These are phyloP conservation scores for Microhierax caerulescens DNA, from an alignment of 2,797 vertebrate genomes.

Conservation along the genomic window DNA sequence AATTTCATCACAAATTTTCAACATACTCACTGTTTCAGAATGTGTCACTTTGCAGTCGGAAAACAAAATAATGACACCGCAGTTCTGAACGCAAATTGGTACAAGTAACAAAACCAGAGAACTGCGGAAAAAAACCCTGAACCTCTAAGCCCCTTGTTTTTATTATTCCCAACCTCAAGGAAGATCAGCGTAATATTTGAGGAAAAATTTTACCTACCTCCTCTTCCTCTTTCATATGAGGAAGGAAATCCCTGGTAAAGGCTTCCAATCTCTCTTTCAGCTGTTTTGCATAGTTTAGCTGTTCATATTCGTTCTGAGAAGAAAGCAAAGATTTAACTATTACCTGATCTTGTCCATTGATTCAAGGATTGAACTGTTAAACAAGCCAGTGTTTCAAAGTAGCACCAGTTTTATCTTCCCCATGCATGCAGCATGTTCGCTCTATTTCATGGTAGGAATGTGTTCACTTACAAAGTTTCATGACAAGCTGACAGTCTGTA, in stretches of 20 bases:
- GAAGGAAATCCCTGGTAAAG: slow-evolving; percentile 97
- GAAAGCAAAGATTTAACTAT: slow-evolving; percentile 5
- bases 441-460: background rate
- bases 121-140: background rate
- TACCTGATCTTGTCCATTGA: background rate
- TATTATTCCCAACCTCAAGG: background rate
- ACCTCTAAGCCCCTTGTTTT: background rate
- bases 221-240: slow-evolving; percentile 99
- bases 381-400: background rate
- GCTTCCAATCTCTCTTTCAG: slow-evolving; percentile 95
- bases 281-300: slow-evolving; percentile 96
- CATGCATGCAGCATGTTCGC: background rate
- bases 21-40: background rate
- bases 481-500: background rate
- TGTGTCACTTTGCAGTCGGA: background rate
- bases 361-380: background rate
- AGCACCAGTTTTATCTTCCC: background rate
- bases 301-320: slow-evolving; percentile 91
- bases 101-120: background rate
- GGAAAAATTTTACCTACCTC: slow-evolving; percentile 81
- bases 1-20: background rate
- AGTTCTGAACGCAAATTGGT: background rate
- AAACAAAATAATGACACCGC: background rate
- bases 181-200: background rate
- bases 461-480: background rate